Evolutionary conservation across 2,888 invertebrate species (phyloP), one percentile per base, ranked within the genome.

Genomic region (Stenodema calcarata): DNA sequence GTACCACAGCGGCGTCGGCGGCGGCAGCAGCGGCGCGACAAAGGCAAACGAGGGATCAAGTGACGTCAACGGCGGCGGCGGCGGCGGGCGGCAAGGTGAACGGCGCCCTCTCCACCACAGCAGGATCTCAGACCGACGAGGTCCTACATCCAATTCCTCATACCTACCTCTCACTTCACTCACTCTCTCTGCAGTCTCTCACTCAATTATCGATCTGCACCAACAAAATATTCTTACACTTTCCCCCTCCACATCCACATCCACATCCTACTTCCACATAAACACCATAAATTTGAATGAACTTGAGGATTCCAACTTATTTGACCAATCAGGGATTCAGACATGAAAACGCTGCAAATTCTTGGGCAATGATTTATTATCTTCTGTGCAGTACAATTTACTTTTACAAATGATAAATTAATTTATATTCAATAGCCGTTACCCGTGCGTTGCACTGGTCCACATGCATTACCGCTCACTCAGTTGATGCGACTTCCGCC

Each of bases 111-210:
- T 89, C 88, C 87, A 88, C 88, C 87, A 89, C 89, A 30, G 89
- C 89, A 80, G 89, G 89, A 28, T 89, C 90, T 83, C 90, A 90
- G 88, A 90, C 90, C 81, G 89, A 90, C 76, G 89, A 90, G 84
- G 90, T 90, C 76, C 87, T 27, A 50, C 70, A 54, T 86, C 70
- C 80, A 81, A 42, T 82, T 75, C 47, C 78, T 73, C 35, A 69
- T 79, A 54, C 84, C 73, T 73, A 70, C 75, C 70, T 54, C 44
- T 75, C 84, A 70, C 42, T 54, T 18, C 9, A 23, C 23, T 47
- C 47, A 47, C 44, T 73, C 30, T 27, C 70, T 30, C 44, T 75
- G 44, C 23, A 41, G 18, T 44, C 73, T 3, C 50, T 84, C 50
- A 47, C 75, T 50, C 54, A 0, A 69, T 47, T 1, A 54, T 62